A percentile compares a stretch with the other conserved stretches of the same genome.
Evolutionary conservation across 2,797 vertebrate species (phyloP).

Genomic region (Simalia tracyae): DNA sequence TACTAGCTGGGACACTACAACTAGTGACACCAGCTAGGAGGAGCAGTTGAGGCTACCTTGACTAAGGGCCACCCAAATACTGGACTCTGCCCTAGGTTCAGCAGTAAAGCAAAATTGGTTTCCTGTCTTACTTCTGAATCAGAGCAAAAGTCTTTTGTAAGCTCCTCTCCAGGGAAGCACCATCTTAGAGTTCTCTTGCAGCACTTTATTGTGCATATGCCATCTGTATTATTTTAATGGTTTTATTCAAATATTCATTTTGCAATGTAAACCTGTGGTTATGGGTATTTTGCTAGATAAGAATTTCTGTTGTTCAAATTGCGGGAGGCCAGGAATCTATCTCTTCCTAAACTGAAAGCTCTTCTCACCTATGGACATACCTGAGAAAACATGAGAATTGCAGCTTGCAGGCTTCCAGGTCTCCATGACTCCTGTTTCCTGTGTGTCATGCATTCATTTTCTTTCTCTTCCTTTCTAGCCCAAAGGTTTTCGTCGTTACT

Average conservation of each 20-base stretch:
- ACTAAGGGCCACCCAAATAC: neutral
- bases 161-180: neutral
- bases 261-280: neutral
- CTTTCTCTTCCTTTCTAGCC: constrained; percentile 79
- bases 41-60: neutral
- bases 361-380: neutral
- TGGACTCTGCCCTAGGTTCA: neutral
- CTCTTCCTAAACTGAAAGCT: neutral
- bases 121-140: neutral
- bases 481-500: constrained; percentile 96
- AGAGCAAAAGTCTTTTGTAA: neutral
- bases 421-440: neutral
- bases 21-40: neutral
- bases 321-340: neutral
- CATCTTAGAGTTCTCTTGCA: neutral
- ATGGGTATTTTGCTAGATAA: neutral
- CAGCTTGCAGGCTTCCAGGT: no score
- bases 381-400: neutral
- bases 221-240: neutral
- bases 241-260: neutral
- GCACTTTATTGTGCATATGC: neutral
- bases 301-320: neutral
- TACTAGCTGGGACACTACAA: no score
- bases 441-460: constrained; percentile 12
- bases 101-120: neutral